Evolutionary conservation across 2,888 invertebrate genomes (phyloP), one percentile per base, ranked within the genome.

Genomic region (Netelia melanura): DNA sequence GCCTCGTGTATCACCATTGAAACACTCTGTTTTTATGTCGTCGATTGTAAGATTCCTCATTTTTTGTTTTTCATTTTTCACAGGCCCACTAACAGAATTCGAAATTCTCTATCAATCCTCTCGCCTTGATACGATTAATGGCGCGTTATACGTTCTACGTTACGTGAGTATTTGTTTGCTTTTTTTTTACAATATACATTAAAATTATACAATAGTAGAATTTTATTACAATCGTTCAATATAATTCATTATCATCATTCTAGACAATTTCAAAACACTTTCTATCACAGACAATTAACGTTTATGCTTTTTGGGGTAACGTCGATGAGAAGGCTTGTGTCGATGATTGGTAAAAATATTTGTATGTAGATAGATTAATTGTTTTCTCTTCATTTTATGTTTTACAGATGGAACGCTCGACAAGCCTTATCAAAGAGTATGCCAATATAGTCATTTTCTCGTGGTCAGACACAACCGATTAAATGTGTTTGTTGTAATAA

Each of bases 201-300:
- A 82, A 82, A 78, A 78, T 85, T 82, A 61, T 72, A 72, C 58
- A 78, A 68, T 86, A 80, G 82, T 84, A 86, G 81, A 85, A 86
- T 85, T 87, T 87, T 85, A 87, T 88, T 86, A 86, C 84, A 85
- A 87, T 83, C 83, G 79, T 83, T 87, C 78, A 81, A 84, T 84
- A 87, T 78, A 81, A 86, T 81, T 88, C 80, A 79, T 83, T 75
- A 80, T 74, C 81, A 77, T 65, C 58, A 17, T 58, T 86, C 84
- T 84, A 90, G 86, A 88, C 87, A 89, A 88, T 87, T 89, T 89
- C 86, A 89, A 91, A 90, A 91, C 88, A 90, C 89, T 89, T 90
- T 88, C 89, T 91, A 91, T 91, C 91, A 91, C 91, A 91, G 91
- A 91, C 90, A 91, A 91, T 88, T 88, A 90, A 91, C 87, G 86